Evolutionary conservation across 2,113 vertebrate species (phyloP).

Genomic region (Rhea pennata): DNA sequence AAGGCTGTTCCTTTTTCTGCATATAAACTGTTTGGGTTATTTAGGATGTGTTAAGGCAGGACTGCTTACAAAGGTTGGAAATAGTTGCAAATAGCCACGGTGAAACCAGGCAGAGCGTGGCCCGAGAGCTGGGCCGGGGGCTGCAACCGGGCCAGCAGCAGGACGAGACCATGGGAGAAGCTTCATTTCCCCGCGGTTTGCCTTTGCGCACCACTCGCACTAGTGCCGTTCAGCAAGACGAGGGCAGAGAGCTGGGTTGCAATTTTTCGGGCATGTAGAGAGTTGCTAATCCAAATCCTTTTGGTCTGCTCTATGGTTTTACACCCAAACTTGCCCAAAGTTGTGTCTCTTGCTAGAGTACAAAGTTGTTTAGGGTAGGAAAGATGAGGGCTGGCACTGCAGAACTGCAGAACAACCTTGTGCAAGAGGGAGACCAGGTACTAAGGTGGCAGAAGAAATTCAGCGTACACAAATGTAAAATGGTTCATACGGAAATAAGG

Average conservation of each 20-base stretch:
- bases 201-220: no score
- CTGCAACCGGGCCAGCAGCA: no score
- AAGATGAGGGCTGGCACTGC: neutral
- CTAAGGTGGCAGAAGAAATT: neutral
- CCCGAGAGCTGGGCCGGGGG: no score
- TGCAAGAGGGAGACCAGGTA: neutral
- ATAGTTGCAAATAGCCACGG: neutral
- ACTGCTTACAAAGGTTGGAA: conserved; percentile 7
- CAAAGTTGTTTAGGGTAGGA: neutral
- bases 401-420: accelerated
- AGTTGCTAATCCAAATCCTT: no score
- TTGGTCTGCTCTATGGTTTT: neutral
- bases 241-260: no score
- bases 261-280: no score
- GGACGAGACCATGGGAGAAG: no score
- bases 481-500: neutral
- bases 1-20: neutral
- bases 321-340: accelerated
- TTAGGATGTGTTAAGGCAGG: neutral
- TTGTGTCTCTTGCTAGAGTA: accelerated
- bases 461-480: neutral
- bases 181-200: no score
- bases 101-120: neutral
- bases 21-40: conserved; percentile 68
- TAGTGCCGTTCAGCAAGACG: no score